Percentiles rank a stretch among this genome's conserved stretches.
Evolutionary conservation across 2,113 vertebrate genomes (phyloP).

Genomic region (Ibidorhyncha struthersii): DNA sequence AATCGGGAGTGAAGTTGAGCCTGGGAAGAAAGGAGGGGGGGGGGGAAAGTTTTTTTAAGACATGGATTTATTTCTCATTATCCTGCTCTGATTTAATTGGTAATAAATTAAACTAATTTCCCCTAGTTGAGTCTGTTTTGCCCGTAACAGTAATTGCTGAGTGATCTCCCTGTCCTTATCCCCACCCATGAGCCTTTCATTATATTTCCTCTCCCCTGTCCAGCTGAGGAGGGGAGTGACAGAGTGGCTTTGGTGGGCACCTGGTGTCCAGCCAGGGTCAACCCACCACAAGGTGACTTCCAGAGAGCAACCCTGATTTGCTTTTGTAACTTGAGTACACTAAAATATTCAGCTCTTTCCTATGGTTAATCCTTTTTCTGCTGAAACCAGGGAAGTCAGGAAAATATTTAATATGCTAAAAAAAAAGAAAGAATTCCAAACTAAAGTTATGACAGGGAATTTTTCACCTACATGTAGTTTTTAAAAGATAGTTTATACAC

Average conservation of each 20-base stretch:
- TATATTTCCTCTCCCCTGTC: neutral
- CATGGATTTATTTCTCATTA: neutral
- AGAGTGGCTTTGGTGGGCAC: neutral
- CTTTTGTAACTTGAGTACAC: rapidly evolving
- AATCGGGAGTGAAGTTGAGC: neutral
- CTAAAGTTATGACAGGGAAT: neutral
- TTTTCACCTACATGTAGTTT: neutral
- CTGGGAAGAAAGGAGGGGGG: neutral
- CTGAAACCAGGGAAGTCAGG: neutral
- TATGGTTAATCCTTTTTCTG: neutral
- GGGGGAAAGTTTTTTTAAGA: neutral
- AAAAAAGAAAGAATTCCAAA: neutral
- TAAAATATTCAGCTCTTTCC: neutral
- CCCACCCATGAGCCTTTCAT: neutral
- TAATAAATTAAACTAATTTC: neutral
- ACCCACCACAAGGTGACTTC: neutral
- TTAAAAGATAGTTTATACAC: neutral
- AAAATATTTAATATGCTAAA: neutral
- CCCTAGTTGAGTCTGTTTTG: neutral
- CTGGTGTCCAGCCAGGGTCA: neutral
- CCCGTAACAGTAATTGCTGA: neutral
- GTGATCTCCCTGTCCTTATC: neutral
- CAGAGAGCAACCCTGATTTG: neutral
- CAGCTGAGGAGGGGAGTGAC: neutral
- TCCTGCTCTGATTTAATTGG: neutral